Conservation (phyloP, 2,888 invertebrate species). For the Hedychridium roseum region DNA sequence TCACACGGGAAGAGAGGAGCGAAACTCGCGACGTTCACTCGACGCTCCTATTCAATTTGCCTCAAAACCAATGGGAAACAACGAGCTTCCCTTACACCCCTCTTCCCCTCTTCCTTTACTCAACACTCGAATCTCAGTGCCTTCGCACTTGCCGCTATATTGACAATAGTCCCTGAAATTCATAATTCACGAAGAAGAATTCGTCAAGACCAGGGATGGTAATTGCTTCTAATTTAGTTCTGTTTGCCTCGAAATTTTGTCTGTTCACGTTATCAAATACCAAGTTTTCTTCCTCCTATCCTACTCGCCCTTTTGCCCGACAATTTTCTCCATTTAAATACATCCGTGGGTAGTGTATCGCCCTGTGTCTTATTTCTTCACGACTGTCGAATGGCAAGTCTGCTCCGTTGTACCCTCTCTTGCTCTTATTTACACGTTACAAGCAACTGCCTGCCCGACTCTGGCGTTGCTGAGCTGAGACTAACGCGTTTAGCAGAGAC, state of each 20-base stretch:
- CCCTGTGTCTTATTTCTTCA: no score
- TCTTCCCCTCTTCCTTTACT: neutral
- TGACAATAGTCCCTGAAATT: no score
- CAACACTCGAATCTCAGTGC: no score
- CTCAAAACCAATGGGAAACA: conserved; percentile 52
- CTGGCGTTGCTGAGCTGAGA: no score
- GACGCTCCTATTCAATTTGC: conserved; percentile 59
- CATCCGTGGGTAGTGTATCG: no score
- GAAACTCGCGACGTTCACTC: conserved; percentile 41
- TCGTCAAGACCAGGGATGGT: no score
- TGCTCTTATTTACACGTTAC: no score
- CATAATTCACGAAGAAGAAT: no score
- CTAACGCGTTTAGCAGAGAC: conserved; percentile 63
- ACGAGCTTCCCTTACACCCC: conserved; percentile 13
- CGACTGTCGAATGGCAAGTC: neutral
- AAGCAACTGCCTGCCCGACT: no score
- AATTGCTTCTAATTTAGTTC: no score
- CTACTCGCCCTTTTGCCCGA: conserved; percentile 25
- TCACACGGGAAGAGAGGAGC: neutral
- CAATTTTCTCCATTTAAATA: no score
- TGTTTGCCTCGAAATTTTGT: conserved; percentile 19
- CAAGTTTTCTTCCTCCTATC: conserved; percentile 24
- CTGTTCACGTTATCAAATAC: conserved; percentile 38
- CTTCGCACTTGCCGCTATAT: no score
- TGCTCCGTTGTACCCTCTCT: conserved; percentile 21